Conservation (phyloP, 1,140 invertebrate species). For the Lepidotrigona ventralis region DNA sequence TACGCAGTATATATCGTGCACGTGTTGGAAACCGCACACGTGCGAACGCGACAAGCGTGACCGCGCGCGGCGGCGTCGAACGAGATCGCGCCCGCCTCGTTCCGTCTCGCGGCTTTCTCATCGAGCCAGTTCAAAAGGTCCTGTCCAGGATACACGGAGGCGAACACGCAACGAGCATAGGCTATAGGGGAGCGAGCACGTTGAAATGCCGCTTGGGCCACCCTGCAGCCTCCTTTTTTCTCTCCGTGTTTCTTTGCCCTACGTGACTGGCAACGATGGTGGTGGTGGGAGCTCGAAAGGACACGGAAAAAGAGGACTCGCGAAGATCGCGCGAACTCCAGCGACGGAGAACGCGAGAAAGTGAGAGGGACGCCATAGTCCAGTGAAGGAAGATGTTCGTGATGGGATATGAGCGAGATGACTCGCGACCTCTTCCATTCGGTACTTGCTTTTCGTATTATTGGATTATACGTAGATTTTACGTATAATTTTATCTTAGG, state of each 20-base stretch:
- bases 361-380: background rate
- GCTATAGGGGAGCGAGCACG: constrained; percentile 36
- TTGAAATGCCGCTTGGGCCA: constrained; percentile 20
- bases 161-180: constrained; percentile 37
- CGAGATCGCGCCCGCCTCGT: background rate
- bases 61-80: background rate
- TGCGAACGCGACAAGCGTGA: constrained; percentile 12
- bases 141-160: constrained; percentile 2
- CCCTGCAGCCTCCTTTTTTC: constrained; percentile 7
- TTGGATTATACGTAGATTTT: background rate
- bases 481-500: no score
- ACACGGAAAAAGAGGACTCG: background rate
- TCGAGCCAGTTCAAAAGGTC: constrained; percentile 44
- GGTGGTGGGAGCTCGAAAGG: background rate
- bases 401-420: constrained; percentile 5
- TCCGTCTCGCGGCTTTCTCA: constrained; percentile 22
- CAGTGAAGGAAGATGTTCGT: background rate
- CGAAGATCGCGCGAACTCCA: background rate
- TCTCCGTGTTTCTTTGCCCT: background rate
- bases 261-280: background rate
- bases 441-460: background rate
- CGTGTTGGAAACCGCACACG: constrained; percentile 22
- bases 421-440: background rate
- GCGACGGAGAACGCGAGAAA: background rate
- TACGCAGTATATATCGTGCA: background rate